Conservation (phyloP, 2,888 invertebrate genomes). For the Beris morrisii region DNA sequence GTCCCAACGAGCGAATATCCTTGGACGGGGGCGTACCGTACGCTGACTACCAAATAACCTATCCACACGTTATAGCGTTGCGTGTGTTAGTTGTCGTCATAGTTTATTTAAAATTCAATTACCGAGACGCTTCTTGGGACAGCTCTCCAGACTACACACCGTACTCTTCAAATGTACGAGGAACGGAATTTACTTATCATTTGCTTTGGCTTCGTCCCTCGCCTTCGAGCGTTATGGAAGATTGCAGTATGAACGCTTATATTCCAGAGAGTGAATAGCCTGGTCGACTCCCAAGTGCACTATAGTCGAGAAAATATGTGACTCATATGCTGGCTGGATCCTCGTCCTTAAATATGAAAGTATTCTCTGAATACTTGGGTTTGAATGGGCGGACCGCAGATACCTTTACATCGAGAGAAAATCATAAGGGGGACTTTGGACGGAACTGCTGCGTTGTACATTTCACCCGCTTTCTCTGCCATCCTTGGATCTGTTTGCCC, state of each 20-base stretch:
- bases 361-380: too few species aligned
- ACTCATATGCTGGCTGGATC: slow-evolving; percentile 6
- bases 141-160: not conserved
- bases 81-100: not conserved
- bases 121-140: slow-evolving; percentile 22
- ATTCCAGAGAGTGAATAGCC: slow-evolving; percentile 22
- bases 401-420: too few species aligned
- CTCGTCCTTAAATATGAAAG: too few species aligned
- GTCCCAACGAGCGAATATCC: slow-evolving; percentile 12
- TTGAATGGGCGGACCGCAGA: too few species aligned
- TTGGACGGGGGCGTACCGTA: not conserved
- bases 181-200: slow-evolving; percentile 14
- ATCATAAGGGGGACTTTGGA: too few species aligned
- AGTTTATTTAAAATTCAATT: slow-evolving; percentile 31
- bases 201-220: not conserved
- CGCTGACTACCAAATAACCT: not conserved
- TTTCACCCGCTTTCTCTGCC: too few species aligned
- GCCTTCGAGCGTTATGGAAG: not conserved
- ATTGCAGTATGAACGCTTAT: slow-evolving; percentile 9
- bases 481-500: too few species aligned
- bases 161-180: slow-evolving; percentile 1
- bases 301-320: slow-evolving; percentile 27
- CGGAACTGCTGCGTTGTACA: too few species aligned
- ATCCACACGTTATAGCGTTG: not conserved
- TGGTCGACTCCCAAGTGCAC: slow-evolving; percentile 25